A percentile compares a stretch with the other conserved stretches of the same genome.
Evolutionary conservation across 2,113 vertebrate species (phyloP).

Genomic region (Phalacrocorax brasilianus): DNA sequence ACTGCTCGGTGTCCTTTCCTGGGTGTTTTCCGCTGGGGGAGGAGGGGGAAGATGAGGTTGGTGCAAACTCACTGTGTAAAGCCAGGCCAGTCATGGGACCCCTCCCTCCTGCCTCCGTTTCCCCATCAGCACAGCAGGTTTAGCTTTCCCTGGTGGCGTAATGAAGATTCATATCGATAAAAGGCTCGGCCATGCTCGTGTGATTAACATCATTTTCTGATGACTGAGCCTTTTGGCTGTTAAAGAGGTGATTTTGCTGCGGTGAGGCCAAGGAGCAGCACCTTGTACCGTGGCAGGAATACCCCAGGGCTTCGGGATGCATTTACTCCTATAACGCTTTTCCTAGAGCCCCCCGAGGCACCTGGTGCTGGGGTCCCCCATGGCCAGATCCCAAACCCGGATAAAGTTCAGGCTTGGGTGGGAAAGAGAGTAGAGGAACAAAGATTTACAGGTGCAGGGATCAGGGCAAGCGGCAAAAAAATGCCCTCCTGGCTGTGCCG

Average conservation of each 20-base stretch:
- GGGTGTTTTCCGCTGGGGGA: not conserved
- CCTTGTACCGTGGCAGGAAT: not conserved
- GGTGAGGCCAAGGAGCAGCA: accelerated
- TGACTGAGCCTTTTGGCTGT: not conserved
- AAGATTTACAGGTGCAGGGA: not conserved
- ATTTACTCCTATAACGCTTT: not conserved
- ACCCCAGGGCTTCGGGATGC: not conserved
- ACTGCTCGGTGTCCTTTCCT: not conserved
- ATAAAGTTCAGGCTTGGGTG: not conserved
- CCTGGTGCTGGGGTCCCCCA: not conserved
- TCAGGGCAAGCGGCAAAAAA: not conserved
- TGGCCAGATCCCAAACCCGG: not conserved
- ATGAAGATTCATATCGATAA: not conserved
- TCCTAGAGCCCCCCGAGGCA: accelerated
- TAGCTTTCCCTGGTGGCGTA: accelerated
- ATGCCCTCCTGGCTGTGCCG: not conserved
- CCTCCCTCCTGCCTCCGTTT: not conserved
- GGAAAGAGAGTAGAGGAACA: not conserved
- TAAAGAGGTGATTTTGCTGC: not conserved
- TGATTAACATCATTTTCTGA: not conserved
- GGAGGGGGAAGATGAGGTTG: not conserved
- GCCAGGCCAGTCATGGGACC: accelerated
- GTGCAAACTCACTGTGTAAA: not conserved
- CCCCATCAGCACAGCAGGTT: not conserved
- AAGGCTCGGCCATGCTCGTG: accelerated